A percentile compares a stretch with the other conserved stretches of the same genome.
Evolutionary conservation across 1,140 invertebrate species (phyloP).

Genomic region (Drosophila equinoxialis): DNA sequence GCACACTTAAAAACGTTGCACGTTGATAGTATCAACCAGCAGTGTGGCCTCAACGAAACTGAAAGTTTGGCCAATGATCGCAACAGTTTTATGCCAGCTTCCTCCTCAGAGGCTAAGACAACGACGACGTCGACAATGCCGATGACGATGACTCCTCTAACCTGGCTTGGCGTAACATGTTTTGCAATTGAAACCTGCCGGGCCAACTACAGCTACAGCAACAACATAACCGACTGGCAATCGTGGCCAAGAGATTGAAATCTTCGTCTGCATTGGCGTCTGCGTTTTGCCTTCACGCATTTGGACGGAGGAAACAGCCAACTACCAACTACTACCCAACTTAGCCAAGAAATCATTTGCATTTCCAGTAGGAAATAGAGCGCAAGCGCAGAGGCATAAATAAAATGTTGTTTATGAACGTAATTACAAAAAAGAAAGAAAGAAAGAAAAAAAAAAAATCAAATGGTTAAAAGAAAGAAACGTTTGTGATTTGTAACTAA

Average conservation of each 20-base stretch:
- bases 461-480: neutral
- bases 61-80: constrained; percentile 77
- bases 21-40: constrained; percentile 36
- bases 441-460: neutral
- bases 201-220: constrained; percentile 24
- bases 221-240: constrained; percentile 16
- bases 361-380: constrained; percentile 76
- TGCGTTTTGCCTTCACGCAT: constrained; percentile 43
- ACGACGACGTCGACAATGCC: neutral
- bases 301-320: constrained; percentile 22
- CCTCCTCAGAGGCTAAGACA: constrained; percentile 44
- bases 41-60: constrained; percentile 78
- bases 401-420: constrained; percentile 74
- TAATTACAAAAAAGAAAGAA: constrained; percentile 52
- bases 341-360: constrained; percentile 60
- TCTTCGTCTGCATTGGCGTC: constrained; percentile 49
- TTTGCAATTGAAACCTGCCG: constrained; percentile 51
- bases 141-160: constrained; percentile 8
- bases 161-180: constrained; percentile 15
- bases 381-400: constrained; percentile 58
- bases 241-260: constrained; percentile 46
- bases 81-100: constrained; percentile 82
- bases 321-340: constrained; percentile 5
- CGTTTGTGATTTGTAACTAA: neutral
- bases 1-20: constrained; percentile 18